Evolutionary conservation across 1,140 invertebrate species (phyloP).

Genomic region (Sitophilus oryzae): DNA sequence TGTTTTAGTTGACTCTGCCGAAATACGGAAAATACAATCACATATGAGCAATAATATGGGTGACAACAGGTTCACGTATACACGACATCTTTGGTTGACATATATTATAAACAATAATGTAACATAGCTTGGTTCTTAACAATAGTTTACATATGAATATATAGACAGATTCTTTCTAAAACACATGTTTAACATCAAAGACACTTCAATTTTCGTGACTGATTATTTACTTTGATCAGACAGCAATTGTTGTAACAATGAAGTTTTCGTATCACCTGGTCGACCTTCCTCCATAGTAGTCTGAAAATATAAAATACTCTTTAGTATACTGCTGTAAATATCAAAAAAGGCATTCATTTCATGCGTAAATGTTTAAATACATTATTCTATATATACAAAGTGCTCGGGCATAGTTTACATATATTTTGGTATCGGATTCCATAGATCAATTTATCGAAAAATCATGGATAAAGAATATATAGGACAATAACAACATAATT

Average conservation of each 20-base stretch:
- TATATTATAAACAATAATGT: constrained; percentile 19
- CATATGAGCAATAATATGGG: constrained; percentile 15
- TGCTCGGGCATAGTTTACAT: too few relatives aligned
- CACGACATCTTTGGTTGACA: constrained; percentile 26
- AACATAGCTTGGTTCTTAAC: constrained; percentile 19
- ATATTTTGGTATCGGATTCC: too few relatives aligned
- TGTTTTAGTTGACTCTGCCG: constrained; percentile 25
- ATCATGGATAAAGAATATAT: too few relatives aligned
- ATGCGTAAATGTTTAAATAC: not conserved
- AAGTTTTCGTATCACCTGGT: constrained; percentile 62
- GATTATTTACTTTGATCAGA: constrained; percentile 58
- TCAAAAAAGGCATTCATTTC: not conserved
- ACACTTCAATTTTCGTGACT: constrained; percentile 3
- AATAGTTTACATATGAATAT: constrained; percentile 19
- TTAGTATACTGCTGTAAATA: too few relatives aligned
- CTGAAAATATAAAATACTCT: constrained; percentile 46
- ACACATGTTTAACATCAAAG: constrained; percentile 23
- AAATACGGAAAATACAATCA: constrained; percentile 18
- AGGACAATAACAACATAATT: too few relatives aligned
- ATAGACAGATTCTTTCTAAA: constrained; percentile 26
- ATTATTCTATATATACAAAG: too few relatives aligned
- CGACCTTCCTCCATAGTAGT: constrained; percentile 67
- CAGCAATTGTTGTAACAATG: constrained; percentile 68
- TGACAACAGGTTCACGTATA: constrained; percentile 15
- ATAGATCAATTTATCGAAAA: too few relatives aligned